Evolutionary conservation across 2,888 invertebrate species (phyloP), one percentile per base, ranked within the genome.

Genomic region (Synanthedon formicaeformis): DNA sequence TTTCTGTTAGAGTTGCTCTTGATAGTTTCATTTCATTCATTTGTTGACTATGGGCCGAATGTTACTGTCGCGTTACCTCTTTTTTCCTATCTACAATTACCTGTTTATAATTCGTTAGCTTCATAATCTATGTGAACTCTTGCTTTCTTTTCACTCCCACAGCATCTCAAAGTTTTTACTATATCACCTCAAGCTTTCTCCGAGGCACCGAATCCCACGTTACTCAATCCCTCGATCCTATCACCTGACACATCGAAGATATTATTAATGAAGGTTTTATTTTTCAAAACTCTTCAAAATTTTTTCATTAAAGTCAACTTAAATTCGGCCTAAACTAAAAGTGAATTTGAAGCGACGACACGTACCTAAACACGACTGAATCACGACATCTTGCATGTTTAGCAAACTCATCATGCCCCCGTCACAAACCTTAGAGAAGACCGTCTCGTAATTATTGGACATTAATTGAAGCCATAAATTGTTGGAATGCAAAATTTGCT

Each of bases 1-100:
- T 85, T 80, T 83, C 82, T 86, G 76, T 83, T 86, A 86, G 86
- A 71, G 70, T 81, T 84, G 85, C 81, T 85, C 82, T 85, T 81
- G 77, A 81, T 86, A 84, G 83, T 76, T 79, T 77, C 84, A 85
- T 86, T 83, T 84, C 85, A 85, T 83, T 80, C 78, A 82, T 83
- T 78, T 81, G 76, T 73, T 73, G 70, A 68, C 66, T 79, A 72
- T 69, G 67, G 78, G 82, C 81, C 79, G 77, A 81, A 80, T 81
- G 78, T 34, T 40, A 45, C 73, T 83, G 75, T 81, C 81, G 83
- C 80, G 82, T 71, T 68, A 79, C 81, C 78, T 78, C 64, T 74
- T 66, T 73, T 73, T 69, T 66, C 68, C 64, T 64, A 72, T 68
- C 73, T 34, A 34, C 34, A 34, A 34, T 34, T 34, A 34, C 10